Evolutionary conservation across 2,113 vertebrate genomes (phyloP).

Genomic region (Butorides virescens): DNA sequence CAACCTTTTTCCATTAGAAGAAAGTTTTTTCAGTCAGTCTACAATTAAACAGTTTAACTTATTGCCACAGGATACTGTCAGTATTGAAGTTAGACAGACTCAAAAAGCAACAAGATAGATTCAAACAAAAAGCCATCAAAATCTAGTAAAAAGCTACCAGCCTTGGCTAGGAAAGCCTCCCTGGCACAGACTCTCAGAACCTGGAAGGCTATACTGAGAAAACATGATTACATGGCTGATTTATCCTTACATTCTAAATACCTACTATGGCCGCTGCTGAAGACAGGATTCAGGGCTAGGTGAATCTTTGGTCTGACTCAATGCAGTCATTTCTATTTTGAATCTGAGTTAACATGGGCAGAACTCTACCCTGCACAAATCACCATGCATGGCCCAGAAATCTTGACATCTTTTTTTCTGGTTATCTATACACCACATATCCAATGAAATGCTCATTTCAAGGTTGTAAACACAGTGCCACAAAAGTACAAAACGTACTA

Average conservation of each 20-base stretch:
- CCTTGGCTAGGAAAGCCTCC: background rate
- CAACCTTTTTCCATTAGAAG: background rate
- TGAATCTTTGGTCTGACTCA: background rate
- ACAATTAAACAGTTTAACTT: background rate
- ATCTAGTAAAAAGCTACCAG: background rate
- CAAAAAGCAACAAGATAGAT: background rate
- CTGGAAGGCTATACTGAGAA: background rate
- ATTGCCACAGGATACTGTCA: accelerated
- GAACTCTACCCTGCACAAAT: background rate
- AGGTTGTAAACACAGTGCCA: background rate
- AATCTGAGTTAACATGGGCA: background rate
- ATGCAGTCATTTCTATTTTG: background rate
- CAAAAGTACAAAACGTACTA: background rate
- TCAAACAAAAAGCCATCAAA: background rate
- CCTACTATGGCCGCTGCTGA: background rate
- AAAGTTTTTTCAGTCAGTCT: background rate
- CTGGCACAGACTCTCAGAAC: background rate
- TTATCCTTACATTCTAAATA: background rate
- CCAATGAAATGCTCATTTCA: background rate
- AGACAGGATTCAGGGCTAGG: background rate
- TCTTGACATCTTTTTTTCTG: background rate
- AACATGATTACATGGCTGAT: background rate
- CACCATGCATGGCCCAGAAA: background rate
- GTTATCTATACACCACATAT: background rate
- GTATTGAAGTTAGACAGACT: background rate